Base-by-base conservation (phyloP, 2,888 invertebrate genomes). In the Drosophila fungiperda region DNA sequence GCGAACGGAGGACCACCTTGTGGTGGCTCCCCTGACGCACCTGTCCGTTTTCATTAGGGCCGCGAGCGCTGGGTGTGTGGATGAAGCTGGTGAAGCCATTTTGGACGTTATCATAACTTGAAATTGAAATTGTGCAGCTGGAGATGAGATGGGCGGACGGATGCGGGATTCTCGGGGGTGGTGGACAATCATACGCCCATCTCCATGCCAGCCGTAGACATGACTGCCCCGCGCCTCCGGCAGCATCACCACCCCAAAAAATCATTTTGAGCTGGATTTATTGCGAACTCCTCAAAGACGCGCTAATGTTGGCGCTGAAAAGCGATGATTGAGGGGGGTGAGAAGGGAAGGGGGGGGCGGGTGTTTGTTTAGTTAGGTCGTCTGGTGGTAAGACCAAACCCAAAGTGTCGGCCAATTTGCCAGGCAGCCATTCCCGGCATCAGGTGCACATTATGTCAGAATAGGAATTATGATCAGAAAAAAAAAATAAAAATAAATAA, bases 401-500 rank as follows among this genome's bases (percentile, higher is more conserved):
- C 70, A 70, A 80, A 86, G 66, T 72, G 82, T 70, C 50, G 69
- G 74, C 86, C 83, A 84, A 82, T 86, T 75, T 83, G 81, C 67
- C 78, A 63, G 59, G 73, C 57, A 61, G 64, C 52, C 67, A 59
- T 60, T 61, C 64, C 53, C 67, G 81, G 81, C 83, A 86, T 86
- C 89, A 88, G 85, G 85, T 85, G 85, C 79, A 73, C 83, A 81
- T 88, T 86, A 88, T 86, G 86, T 81, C 89, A 79, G 62, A 75
- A 72, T 70, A 72, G 71, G 73, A 86, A 88, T 81, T 77, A 83
- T 78, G 74, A 85, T 88, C 71, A 65, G 53, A 55, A 68, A 66
- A 70, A 69, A 69, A 59, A 53, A 59, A 53, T 54, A 73, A 61
- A 66, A 78, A 76, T 55, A 68, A 60, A 66, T 62, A 72, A 60